Evolutionary conservation across 2,888 invertebrate species (phyloP), one percentile per base, ranked within the genome.

Genomic region (Cetonia aurata): DNA sequence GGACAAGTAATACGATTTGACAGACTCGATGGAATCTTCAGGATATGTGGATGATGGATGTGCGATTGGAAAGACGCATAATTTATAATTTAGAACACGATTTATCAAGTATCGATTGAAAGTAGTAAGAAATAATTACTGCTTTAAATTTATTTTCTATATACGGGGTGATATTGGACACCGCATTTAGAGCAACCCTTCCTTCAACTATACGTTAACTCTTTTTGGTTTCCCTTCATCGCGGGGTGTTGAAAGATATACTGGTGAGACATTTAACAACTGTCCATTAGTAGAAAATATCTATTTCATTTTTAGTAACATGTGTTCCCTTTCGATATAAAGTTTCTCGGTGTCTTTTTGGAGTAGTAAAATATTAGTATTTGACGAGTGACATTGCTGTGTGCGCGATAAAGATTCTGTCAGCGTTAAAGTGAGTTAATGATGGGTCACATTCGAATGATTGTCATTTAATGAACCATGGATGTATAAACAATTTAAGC

Each of bases 1-100:
- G 71, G 71, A 70, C 69, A 74, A 73, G 76, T 77, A 77, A 77
- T 76, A 73, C 74, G 75, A 76, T 74, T 73, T 74, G 77, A 77
- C 77, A 71, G 72, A 69, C 67, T 68, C 72, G 52, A 69, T 72
- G 71, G 74, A 60, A 41, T 72, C 25, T 50, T 25, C 3, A 25
- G 4, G 25, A 25, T 25, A 25, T 25, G 25, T 25, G 25, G 1
- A 25, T n/a, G n/a, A n/a, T 25, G 25, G 3, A 25, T 25, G 25
- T 25, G 4, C 4, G 25, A 25, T 25, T 25, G 25, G 25, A 25
- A 25, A 25, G 25, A 25, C 25, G 25, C 4, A 25, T 3, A 3
- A 25, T 1, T 25, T 25, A 25, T 25, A 25, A 25, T 25, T 25
- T 25, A n/a, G n/a, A 25, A 25, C 25, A 25, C 1, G 25, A 25